A percentile compares a stretch with the other conserved stretches of the same genome.
phyloP scores from a whole-genome alignment of 30 jellyfish, hydroid and myxozoan species.

The Chrysaora quinquecirrha region DNA sequence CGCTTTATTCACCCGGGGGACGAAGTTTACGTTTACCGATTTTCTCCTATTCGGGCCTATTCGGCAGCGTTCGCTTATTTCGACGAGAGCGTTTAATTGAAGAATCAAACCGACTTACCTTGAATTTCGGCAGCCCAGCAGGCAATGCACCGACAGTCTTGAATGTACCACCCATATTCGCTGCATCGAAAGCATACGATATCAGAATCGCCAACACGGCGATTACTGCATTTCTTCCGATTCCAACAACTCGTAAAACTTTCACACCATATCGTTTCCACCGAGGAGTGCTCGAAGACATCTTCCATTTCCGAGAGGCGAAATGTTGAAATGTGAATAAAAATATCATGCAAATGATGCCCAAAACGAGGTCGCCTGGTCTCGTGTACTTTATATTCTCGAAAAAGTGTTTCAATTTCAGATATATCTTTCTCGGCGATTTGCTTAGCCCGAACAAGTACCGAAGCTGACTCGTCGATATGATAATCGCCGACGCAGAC shows the following conservation, averaged over 20 bases:
- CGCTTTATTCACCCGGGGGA: no score
- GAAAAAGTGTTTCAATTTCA: constrained; percentile 49
- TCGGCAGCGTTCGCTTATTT: no score
- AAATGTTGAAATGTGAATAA: constrained; percentile 28
- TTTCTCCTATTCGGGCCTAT: no score
- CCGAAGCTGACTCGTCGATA: constrained; percentile 69
- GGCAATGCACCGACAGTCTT: constrained; percentile 70
- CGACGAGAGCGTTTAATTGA: no score
- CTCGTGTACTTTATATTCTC: constrained; percentile 52
- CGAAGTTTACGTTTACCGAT: no score
- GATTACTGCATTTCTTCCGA: constrained; percentile 72
- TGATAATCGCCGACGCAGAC: constrained; percentile 83
- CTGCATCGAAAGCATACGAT: no score
- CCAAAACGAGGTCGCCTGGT: constrained; percentile 77
- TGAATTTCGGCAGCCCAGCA: no score
- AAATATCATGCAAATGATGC: constrained; percentile 50
- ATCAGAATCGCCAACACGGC: no score
- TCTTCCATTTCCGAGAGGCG: constrained; percentile 10
- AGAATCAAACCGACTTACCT: no score
- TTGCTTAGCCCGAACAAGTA: constrained; percentile 74
- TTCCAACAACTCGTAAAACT: constrained; percentile 32
- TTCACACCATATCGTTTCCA: constrained; percentile 34
- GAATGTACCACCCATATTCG: constrained; percentile 55
- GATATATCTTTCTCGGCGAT: constrained; percentile 51
- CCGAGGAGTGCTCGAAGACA: background rate